Evolutionary conservation across 64 coral and sea anemone species (phyloP), one percentile per base, ranked within the genome.

Genomic region (Platygyra sinensis): DNA sequence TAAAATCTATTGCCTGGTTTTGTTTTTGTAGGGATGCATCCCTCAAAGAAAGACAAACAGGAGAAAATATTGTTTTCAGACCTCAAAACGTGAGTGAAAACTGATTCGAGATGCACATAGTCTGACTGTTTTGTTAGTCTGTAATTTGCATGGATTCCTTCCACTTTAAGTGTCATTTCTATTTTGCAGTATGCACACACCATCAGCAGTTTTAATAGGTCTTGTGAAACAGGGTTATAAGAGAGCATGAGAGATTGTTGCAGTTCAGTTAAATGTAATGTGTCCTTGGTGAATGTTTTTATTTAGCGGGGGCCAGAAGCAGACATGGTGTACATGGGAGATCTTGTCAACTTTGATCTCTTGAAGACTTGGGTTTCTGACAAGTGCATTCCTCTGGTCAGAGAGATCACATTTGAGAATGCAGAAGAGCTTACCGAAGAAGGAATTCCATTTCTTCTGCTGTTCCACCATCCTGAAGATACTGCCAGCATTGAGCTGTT

Each of bases 391-490:
- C 94, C 96, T 13, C 73, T 98, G 78, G 96, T 98, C 19, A 91
- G 96, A 33, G 94, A 95, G 20, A 98, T 98, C 63, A 98, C 96
- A 54, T 98, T 95, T 93, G 93, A 98, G 82, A 98, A 98, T 93
- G 96, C 96, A 17, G 96, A 98, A 67, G 96, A 98, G 62, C 76
- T 98, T 8, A 98, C 96, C 78, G 96, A 98, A 31, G 96, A 98
- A 72, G 96, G 96, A 2, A 36, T 92, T 19, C 96, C 96, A 29
- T 98, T 98, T 65, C 74, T 98, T 10, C 81, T 98, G 10, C 73
- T 98, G n/a, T 98, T 98, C 71, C 90, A 95, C 60, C 91, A 98
- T 60, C 96, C 97, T 33, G 91, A 95, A 85, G 94, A 99, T 72
- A 79, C 27, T 5, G 60, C 79, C 52, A 99, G 97, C 52, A 64